A percentile compares a stretch with the other conserved stretches of the same genome.
Evolutionary conservation across 2,113 vertebrate genomes (phyloP).

Genomic region (Dermatemys mawii): DNA sequence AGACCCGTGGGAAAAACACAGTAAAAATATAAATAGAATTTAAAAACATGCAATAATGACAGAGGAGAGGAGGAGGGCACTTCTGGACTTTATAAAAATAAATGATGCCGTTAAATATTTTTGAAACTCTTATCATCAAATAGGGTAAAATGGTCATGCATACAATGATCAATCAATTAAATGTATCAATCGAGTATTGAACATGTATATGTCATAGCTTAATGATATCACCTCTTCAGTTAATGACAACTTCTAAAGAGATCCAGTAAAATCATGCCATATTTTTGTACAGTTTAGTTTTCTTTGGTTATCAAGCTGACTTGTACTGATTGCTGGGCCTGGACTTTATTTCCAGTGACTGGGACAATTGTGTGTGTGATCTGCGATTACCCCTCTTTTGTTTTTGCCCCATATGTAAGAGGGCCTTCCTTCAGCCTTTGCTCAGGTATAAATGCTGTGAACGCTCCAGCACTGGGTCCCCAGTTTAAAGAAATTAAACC

Average conservation of each 20-base stretch:
- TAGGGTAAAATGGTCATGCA: fast-evolving
- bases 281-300: background rate
- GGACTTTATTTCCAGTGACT: background rate
- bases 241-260: background rate
- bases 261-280: background rate
- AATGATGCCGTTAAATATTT: fast-evolving
- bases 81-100: background rate
- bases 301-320: background rate
- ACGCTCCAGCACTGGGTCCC: background rate
- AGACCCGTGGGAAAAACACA: conserved; percentile 21
- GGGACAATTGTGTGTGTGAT: background rate
- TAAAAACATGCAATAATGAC: fast-evolving
- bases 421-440: background rate
- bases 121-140: fast-evolving
- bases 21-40: background rate
- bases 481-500: background rate
- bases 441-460: background rate
- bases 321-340: background rate
- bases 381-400: background rate
- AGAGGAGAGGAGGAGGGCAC: fast-evolving
- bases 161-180: fast-evolving
- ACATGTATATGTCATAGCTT: background rate
- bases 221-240: too few species aligned
- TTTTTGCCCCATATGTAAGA: background rate
- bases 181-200: too few species aligned